phyloP scores from a whole-genome alignment of 2,797 vertebrate genomes.

The Gallinago nigripennis region DNA sequence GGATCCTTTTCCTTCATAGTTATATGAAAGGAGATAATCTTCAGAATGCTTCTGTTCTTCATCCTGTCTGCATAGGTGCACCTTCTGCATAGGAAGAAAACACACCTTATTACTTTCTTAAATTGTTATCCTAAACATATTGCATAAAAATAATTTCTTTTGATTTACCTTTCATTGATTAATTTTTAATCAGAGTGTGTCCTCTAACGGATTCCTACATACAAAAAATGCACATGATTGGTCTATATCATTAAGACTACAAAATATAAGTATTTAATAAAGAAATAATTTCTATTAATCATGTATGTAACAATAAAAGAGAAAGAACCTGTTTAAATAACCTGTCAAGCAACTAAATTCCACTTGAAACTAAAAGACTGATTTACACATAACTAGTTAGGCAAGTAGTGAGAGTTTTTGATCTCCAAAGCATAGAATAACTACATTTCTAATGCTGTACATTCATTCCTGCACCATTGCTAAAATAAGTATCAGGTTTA shows the following conservation, averaged over 20 bases:
- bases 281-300: constrained; percentile 64
- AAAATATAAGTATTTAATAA: constrained; percentile 73
- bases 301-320: constrained; percentile 53
- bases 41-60: constrained; percentile 82
- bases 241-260: constrained; percentile 77
- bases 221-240: constrained; percentile 84
- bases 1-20: constrained; percentile 88
- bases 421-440: background rate
- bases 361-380: background rate
- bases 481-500: background rate
- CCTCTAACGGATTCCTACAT: constrained; percentile 84
- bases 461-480: background rate
- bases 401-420: background rate
- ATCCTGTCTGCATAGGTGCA: constrained; percentile 78
- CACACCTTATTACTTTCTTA: constrained; percentile 70
- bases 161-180: constrained; percentile 85
- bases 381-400: constrained; percentile 19
- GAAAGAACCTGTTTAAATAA: constrained; percentile 42
- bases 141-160: constrained; percentile 81
- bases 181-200: constrained; percentile 85
- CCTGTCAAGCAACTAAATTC: constrained; percentile 25
- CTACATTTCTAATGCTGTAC: background rate
- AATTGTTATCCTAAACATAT: constrained; percentile 74
- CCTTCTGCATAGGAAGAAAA: constrained; percentile 79
- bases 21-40: constrained; percentile 84